Conservation (phyloP, 2,888 invertebrate species). For the Eupithecia vulgata region DNA sequence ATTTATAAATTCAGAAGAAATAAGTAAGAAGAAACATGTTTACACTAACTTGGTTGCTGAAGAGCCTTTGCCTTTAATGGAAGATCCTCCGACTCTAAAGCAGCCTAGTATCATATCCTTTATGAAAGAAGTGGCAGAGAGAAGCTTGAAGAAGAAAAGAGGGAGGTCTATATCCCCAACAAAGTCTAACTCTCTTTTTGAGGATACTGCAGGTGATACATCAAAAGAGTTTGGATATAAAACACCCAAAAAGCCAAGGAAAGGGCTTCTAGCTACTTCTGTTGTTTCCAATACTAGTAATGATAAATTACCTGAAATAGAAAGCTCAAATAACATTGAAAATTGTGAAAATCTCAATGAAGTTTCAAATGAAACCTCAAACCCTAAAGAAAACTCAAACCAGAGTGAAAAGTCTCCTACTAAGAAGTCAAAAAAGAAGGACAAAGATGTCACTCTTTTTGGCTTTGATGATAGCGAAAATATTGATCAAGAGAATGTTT, state of each 20-base stretch:
- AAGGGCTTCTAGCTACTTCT: slow-evolving; percentile 38
- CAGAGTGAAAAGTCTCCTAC: slow-evolving; percentile 44
- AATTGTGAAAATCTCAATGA: slow-evolving; percentile 46
- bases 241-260: slow-evolving; percentile 45
- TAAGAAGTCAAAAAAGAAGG: slow-evolving; percentile 50
- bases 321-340: slow-evolving; percentile 44
- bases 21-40: slow-evolving; percentile 71
- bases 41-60: slow-evolving; percentile 70
- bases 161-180: slow-evolving; percentile 57
- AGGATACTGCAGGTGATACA: slow-evolving; percentile 47
- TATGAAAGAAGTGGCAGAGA: slow-evolving; percentile 72
- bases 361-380: slow-evolving; percentile 46
- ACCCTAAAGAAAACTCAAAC: slow-evolving; percentile 40
- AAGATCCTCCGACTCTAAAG: slow-evolving; percentile 60
- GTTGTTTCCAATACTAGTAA: slow-evolving; percentile 39
- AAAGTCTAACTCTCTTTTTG: slow-evolving; percentile 61
- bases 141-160: slow-evolving; percentile 66
- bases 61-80: slow-evolving; percentile 53
- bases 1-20: slow-evolving; percentile 66
- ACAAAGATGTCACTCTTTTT: slow-evolving; percentile 68
- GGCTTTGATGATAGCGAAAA: slow-evolving; percentile 77
- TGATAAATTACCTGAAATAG: slow-evolving; percentile 49
- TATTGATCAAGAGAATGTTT: slow-evolving; percentile 70
- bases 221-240: slow-evolving; percentile 36
- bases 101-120: slow-evolving; percentile 79